These are phyloP conservation scores for Campopleginae sp. DNA, from an alignment of 2,888 invertebrate genomes.

Conservation along the genomic window DNA sequence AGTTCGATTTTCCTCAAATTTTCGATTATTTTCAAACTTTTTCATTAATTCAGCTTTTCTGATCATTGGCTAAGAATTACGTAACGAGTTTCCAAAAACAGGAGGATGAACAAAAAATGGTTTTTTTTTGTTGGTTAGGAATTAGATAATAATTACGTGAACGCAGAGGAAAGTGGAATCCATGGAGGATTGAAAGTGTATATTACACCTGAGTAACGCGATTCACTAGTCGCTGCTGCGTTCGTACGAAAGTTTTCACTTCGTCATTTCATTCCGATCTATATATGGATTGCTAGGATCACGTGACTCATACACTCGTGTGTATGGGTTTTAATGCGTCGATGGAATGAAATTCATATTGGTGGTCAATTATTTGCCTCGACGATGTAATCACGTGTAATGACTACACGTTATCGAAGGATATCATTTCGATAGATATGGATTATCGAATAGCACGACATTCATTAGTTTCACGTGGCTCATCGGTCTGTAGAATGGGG, in stretches of 20 bases:
- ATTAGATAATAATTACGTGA: not conserved
- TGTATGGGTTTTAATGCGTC: slow-evolving; percentile 8
- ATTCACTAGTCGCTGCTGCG: slow-evolving; percentile 17
- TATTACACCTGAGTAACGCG: slow-evolving; percentile 46
- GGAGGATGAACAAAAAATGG: not conserved
- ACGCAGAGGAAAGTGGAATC: not conserved
- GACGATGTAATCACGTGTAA: not conserved
- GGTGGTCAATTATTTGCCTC: slow-evolving; percentile 8
- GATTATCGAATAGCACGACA: not conserved
- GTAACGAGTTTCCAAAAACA: not conserved
- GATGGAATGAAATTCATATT: slow-evolving; percentile 31
- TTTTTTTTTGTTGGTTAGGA: not conserved
- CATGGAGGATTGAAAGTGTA: slow-evolving; percentile 13
- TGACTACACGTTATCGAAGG: not conserved
- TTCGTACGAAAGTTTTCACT: slow-evolving; percentile 48
- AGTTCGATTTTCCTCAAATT: not conserved
- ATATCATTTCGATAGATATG: not conserved
- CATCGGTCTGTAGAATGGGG: not conserved
- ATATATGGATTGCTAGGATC: slow-evolving; percentile 47
- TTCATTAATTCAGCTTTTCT: not conserved
- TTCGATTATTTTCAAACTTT: not conserved
- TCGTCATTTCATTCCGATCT: slow-evolving; percentile 52
- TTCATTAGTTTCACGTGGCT: not conserved
- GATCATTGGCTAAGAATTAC: not conserved
- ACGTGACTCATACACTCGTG: slow-evolving; percentile 39